Conservation (phyloP, 92 coral and sea anemone species). For the Chrysogorgia sp. region DNA sequence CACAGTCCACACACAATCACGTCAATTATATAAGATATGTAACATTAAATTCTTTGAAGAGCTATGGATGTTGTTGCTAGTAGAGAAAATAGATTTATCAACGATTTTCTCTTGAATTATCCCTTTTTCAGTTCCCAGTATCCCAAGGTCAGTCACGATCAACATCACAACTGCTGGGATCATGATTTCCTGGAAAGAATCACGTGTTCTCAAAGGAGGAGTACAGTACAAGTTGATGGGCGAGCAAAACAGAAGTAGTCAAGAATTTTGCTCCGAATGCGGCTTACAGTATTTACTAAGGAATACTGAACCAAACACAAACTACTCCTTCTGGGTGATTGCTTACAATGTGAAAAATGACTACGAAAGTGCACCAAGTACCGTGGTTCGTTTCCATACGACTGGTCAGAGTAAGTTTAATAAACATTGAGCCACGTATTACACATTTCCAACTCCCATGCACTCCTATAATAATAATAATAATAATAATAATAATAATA, state of each 20-base stretch:
- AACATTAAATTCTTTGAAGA: too few species aligned
- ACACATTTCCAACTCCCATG: too few species aligned
- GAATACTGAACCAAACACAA: slow-evolving; percentile 29
- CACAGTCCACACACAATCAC: too few species aligned
- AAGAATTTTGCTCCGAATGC: slow-evolving; percentile 9
- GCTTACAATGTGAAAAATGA: slow-evolving; percentile 43
- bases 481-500: too few species aligned
- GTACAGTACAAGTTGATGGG: slow-evolving; percentile 15
- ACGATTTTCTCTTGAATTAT: neutral
- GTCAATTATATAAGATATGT: too few species aligned
- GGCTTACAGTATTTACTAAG: slow-evolving; percentile 1
- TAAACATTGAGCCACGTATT: too few species aligned
- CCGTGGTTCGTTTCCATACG: slow-evolving; percentile 10
- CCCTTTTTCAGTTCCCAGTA: neutral
- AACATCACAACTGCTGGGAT: neutral
- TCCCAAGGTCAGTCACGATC: neutral
- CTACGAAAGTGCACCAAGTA: slow-evolving; percentile 6
- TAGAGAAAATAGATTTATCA: too few species aligned
- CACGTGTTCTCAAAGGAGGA: neutral
- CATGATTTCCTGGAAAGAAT: slow-evolving; percentile 7
- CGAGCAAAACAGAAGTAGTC: slow-evolving; percentile 1
- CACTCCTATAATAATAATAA: too few species aligned
- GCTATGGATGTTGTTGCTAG: too few species aligned
- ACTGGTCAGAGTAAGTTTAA: slow-evolving; percentile 6
- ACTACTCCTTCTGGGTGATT: slow-evolving; percentile 55